These are phyloP conservation scores for Anagyrus pseudococci DNA, from an alignment of 2,888 invertebrate genomes.

Conservation along the genomic window DNA sequence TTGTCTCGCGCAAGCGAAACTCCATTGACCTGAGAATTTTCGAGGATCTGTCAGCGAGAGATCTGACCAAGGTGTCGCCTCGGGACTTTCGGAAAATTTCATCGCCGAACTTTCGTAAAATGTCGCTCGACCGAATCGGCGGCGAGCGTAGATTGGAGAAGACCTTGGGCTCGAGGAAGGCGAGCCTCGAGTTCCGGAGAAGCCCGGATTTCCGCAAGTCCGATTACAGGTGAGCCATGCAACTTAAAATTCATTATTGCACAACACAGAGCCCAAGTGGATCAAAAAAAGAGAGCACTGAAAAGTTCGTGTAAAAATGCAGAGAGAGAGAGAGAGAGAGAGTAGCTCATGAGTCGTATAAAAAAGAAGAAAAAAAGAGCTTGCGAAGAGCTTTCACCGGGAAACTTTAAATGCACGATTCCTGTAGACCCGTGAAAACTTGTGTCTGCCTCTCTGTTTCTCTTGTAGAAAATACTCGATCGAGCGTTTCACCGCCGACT, in stretches of 20 bases:
- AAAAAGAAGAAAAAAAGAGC: too few species aligned
- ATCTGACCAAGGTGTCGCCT: constrained; percentile 51
- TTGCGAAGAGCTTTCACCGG: too few species aligned
- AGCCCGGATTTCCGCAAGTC: constrained; percentile 57
- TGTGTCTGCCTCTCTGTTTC: too few species aligned
- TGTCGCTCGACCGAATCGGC: constrained; percentile 56
- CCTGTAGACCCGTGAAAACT: not conserved
- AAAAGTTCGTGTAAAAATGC: too few species aligned
- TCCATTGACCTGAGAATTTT: constrained; percentile 55
- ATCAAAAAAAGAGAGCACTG: too few species aligned
- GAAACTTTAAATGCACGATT: too few species aligned
- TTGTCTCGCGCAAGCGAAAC: constrained; percentile 55
- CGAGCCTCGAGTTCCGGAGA: constrained; percentile 56
- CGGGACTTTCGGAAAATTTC: constrained; percentile 55
- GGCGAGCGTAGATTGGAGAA: constrained; percentile 53
- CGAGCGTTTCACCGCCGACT: constrained; percentile 51
- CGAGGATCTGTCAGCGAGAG: constrained; percentile 51
- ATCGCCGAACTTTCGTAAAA: constrained; percentile 57
- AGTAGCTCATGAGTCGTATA: too few species aligned
- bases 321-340: too few species aligned
- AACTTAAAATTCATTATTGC: constrained; percentile 5
- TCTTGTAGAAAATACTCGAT: constrained; percentile 50
- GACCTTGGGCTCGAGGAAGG: constrained; percentile 52
- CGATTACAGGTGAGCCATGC: constrained; percentile 51
- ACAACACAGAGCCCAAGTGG: too few species aligned